These are phyloP conservation scores for Anagyrus pseudococci DNA, from an alignment of 2,888 invertebrate genomes.

Conservation along the genomic window DNA sequence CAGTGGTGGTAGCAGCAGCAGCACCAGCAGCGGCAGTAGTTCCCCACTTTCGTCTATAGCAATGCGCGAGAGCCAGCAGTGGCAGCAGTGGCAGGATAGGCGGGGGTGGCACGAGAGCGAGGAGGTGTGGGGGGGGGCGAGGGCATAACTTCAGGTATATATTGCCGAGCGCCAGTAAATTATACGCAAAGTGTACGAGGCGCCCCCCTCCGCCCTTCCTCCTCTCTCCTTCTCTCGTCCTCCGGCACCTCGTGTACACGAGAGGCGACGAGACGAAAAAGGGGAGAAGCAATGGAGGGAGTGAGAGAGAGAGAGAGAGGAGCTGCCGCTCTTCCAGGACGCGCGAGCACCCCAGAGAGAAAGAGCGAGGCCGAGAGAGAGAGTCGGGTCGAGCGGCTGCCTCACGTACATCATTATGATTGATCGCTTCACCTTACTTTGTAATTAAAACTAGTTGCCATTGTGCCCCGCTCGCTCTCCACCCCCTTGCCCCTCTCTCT, in stretches of 20 bases:
- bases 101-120: too few relatives aligned
- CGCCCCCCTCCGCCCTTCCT: constrained; percentile 47
- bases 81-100: too few relatives aligned
- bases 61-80: too few relatives aligned
- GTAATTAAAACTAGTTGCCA: constrained; percentile 64
- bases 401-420: constrained; percentile 64
- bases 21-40: too few relatives aligned
- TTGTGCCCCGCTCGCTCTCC: constrained; percentile 50
- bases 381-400: constrained; percentile 47
- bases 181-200: constrained; percentile 61
- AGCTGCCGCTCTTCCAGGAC: constrained; percentile 39
- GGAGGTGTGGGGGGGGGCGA: background rate
- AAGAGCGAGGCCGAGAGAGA: constrained; percentile 5
- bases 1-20: too few relatives aligned
- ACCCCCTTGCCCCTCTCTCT: constrained; percentile 15
- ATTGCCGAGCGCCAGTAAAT: constrained; percentile 59
- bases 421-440: constrained; percentile 64
- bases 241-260: constrained; percentile 3
- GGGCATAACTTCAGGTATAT: constrained; percentile 60
- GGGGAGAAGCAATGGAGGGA: constrained; percentile 12
- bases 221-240: too few relatives aligned
- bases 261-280: constrained; percentile 16
- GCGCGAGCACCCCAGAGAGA: constrained; percentile 51
- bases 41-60: too few relatives aligned
- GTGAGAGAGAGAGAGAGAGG: constrained; percentile 15